These are phyloP conservation scores for Chionoecetes opilio DNA, from an alignment of 1,140 invertebrate species.

Conservation along the genomic window DNA sequence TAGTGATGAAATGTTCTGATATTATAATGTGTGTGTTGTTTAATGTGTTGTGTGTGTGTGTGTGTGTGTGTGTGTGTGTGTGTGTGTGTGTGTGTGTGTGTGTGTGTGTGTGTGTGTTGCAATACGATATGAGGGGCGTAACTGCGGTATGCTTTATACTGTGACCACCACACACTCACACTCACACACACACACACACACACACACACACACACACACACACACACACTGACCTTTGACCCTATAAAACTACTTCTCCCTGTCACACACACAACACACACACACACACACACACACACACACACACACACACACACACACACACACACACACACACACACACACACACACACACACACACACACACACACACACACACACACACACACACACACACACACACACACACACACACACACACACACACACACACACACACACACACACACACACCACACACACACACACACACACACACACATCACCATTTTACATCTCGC, in stretches of 20 bases:
- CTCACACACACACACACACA: slow-evolving; percentile 37
- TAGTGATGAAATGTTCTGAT: background rate
- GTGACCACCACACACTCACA: too few species aligned
- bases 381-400: slow-evolving; percentile 55
- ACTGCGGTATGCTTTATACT: background rate
- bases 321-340: slow-evolving; percentile 5
- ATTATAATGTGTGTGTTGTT: background rate
- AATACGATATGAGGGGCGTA: background rate
- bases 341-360: background rate
- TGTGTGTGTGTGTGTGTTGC: slow-evolving; percentile 19
- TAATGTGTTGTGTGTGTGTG: slow-evolving; percentile 21
- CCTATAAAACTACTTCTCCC: too few species aligned
- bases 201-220: background rate
- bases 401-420: slow-evolving; percentile 64
- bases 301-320: background rate
- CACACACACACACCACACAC: too few species aligned
- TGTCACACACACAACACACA: slow-evolving; percentile 42
- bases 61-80: background rate
- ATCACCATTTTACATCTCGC: too few species aligned
- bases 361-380: slow-evolving; percentile 44
- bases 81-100: slow-evolving; percentile 37
- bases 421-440: slow-evolving; percentile 32
- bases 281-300: background rate
- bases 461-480: background rate
- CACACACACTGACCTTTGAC: background rate